These are phyloP conservation scores for Venusia cambrica DNA, from an alignment of 2,888 invertebrate species.

Conservation along the genomic window DNA sequence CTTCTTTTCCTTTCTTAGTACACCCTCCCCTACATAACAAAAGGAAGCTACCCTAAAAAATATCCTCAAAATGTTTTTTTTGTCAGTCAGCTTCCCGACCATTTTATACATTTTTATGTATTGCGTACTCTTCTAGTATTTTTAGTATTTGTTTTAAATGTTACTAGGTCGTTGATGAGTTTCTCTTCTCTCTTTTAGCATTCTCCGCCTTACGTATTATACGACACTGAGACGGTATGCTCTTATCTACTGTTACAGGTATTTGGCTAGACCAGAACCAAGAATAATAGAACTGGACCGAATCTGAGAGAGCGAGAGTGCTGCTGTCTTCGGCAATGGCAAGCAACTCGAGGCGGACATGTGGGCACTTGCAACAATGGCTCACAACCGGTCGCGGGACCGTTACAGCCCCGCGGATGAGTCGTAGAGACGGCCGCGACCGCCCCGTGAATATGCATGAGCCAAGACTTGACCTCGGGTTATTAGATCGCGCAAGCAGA, in stretches of 20 bases:
- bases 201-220: too few relatives aligned
- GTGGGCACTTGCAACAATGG: conserved; percentile 66
- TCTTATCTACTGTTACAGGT: conserved; percentile 20
- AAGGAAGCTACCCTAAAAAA: too few relatives aligned
- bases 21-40: too few relatives aligned
- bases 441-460: conserved; percentile 76
- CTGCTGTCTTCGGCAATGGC: conserved; percentile 17
- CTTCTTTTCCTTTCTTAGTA: too few relatives aligned
- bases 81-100: too few relatives aligned
- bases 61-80: too few relatives aligned
- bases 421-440: conserved; percentile 51
- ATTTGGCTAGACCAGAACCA: conserved; percentile 4
- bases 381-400: conserved; percentile 74
- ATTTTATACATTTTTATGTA: too few relatives aligned
- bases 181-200: too few relatives aligned
- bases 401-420: conserved; percentile 67
- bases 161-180: too few relatives aligned
- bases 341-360: conserved; percentile 28
- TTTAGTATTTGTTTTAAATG: too few relatives aligned
- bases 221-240: too few relatives aligned
- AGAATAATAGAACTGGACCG: conserved; percentile 20
- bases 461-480: conserved; percentile 72
- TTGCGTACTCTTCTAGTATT: too few relatives aligned
- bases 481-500: conserved; percentile 66
- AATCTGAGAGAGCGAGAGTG: conserved; percentile 19